Evolutionary conservation across 2,797 vertebrate species (phyloP), one percentile per base, ranked within the genome.

Genomic region (Poeciliopsis turneri): DNA sequence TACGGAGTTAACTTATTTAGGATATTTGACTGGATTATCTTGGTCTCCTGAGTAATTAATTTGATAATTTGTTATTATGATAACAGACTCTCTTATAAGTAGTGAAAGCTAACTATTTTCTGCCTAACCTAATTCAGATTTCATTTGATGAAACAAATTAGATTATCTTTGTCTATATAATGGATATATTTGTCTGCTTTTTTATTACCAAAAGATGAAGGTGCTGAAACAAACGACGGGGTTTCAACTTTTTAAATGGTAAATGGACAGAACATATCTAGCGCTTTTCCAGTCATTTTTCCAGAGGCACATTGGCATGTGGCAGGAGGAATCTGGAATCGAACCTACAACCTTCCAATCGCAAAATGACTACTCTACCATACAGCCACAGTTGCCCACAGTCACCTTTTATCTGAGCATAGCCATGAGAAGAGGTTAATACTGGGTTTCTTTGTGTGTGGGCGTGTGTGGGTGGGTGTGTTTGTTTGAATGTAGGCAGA

Each of bases 181-280:
- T 3, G 18, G 30, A 64, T 64, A 4, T 64, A 20, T 20, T 66
- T 61, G 5, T 33, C 15, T 61, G 7, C 30, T 61, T 33, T 30
- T 33, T 18, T 33, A 33, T 61, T 6, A 8, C 7, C 33, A 70
- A 51, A 51, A 73, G 47, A 36, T 20, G 47, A 51, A 23, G 30
- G 9, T 47, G n/a, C 43, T 72, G 43, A 43, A 46, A 6, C 79
- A 79, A 87, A 82, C 7, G 15, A 20, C 13, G 30, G 16, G 30
- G 78, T 46, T 84, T 79, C 36, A 84, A 33, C 66, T 79, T 75
- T 8, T 59, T 46, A 46, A 46, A 46, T 47, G 15, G 4, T 47
- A 47, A 46, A 46, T 46, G 12, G 45, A 46, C 12, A 1, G 46
- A 47, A 47, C 3, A 5, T 47, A 16, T 47, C 16, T 16, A 16